Evolutionary conservation across 1,140 invertebrate species (phyloP).

Genomic region (Limonius californicus): DNA sequence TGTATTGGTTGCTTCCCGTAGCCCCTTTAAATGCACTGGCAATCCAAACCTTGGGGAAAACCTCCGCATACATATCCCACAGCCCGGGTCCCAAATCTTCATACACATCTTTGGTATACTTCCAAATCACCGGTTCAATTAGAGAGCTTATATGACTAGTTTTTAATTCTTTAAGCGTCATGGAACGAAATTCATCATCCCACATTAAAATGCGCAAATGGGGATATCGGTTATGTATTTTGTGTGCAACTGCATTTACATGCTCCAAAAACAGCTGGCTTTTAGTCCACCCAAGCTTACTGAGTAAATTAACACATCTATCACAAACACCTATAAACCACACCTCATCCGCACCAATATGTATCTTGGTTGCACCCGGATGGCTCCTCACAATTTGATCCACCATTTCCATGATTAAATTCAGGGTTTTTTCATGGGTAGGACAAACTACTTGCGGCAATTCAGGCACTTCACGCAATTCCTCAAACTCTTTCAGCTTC

Average conservation of each 20-base stretch:
- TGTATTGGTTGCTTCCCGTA: constrained; percentile 67
- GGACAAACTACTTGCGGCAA: constrained; percentile 80
- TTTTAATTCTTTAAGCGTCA: constrained; percentile 58
- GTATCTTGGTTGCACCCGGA: constrained; percentile 62
- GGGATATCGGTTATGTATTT: constrained; percentile 58
- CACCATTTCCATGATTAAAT: constrained; percentile 70
- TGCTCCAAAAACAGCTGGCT: constrained; percentile 63
- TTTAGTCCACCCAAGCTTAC: constrained; percentile 45
- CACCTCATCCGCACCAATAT: constrained; percentile 76
- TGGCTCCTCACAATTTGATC: constrained; percentile 50
- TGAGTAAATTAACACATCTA: constrained; percentile 54
- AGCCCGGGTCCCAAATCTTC: constrained; percentile 2
- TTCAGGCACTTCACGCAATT: constrained; percentile 68
- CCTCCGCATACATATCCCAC: constrained; percentile 67
- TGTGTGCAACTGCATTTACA: constrained; percentile 55
- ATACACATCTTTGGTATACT: constrained; percentile 17
- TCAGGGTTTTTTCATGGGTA: constrained; percentile 62
- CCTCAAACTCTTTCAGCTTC: constrained; percentile 70
- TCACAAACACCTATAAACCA: constrained; percentile 74
- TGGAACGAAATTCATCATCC: constrained; percentile 86
- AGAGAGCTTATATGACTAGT: constrained; percentile 62
- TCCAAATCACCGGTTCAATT: constrained; percentile 79
- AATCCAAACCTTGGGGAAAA: constrained; percentile 82
- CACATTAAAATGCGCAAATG: constrained; percentile 76
- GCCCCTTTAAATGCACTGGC: constrained; percentile 86